Base-by-base conservation (phyloP, 2,888 invertebrate species). In the Tachina lurida region DNA sequence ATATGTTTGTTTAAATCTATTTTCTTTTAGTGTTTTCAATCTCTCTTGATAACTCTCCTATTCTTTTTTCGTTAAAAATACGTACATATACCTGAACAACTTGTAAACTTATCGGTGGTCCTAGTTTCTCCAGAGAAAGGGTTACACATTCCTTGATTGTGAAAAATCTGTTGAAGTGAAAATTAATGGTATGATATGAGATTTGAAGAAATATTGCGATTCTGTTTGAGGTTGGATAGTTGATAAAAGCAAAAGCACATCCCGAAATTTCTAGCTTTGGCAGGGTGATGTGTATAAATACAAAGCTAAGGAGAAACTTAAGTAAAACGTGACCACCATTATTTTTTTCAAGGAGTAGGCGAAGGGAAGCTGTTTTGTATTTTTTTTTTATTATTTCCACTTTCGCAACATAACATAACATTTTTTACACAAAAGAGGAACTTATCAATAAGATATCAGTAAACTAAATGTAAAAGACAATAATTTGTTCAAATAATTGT, bases 111-210 rank as follows among this genome's bases (percentile, higher is more conserved):
- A 1, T 19, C 12, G 9, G 19, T 5, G 54, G 54, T 56, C 54
- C n/a, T 12, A 10, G 10, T 52, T 17, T 52, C 17, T 17, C 19
- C 17, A 52, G 52, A 52, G 52, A 52, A 19, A 52, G 22, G 54
- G 54, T 54, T 54, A n/a, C 54, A 54, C 54, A 12, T 9, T 19
- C 54, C 54, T 19, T 19, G 19, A 56, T 56, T 56, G 54, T 56
- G 22, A 19, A 56, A 19, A 56, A 19, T 7, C 17, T 19, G 15
- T 7, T n/a, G 15, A 49, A 49, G 47, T n/a, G 7, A 31, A 31
- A 31, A 31, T 5, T 31, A 31, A 31, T 31, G 31, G 31, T 31
- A 31, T 31, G 31, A 7, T 31, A 31, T 31, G 31, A 5, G 31
- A 31, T 31, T 31, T 31, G 7, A 31, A 31, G 31, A 7, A 31